Conservation (phyloP, 2,797 vertebrate genomes). For the Tarsius wallacei region DNA sequence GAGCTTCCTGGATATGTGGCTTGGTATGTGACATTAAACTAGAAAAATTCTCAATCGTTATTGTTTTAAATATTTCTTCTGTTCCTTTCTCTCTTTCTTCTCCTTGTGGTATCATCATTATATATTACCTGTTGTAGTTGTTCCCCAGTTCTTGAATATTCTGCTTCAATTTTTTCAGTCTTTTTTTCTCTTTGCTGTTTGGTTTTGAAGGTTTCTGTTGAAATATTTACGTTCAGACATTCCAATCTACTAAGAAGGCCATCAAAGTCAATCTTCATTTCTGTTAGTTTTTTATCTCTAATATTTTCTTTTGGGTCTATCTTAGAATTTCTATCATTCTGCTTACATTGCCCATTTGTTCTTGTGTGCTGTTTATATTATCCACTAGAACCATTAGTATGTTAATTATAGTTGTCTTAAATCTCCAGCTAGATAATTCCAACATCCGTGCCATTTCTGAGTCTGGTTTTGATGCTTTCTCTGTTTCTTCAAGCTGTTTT, state of each 20-base stretch:
- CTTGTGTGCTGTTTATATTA: background rate
- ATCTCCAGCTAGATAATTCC: background rate
- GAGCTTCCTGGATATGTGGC: background rate
- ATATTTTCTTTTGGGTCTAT: background rate
- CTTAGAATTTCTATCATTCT: background rate
- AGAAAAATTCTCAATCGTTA: background rate
- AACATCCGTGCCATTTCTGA: background rate
- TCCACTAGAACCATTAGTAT: background rate
- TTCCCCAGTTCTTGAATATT: background rate
- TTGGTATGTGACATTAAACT: background rate
- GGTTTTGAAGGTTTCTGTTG: background rate
- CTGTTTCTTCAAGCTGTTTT: background rate
- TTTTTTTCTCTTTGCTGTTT: background rate
- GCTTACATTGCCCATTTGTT: background rate
- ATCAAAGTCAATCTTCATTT: background rate
- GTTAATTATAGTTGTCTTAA: background rate
- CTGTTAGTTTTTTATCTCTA: background rate
- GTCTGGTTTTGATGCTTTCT: background rate
- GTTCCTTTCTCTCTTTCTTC: background rate
- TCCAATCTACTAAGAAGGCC: background rate
- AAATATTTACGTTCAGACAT: background rate
- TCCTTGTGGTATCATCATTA: background rate
- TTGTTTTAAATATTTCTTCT: background rate
- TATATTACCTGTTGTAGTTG: background rate
- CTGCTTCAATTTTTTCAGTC: background rate